Evolutionary conservation across 2,888 invertebrate genomes (phyloP).

Genomic region (Flabesymbios commensalis): DNA sequence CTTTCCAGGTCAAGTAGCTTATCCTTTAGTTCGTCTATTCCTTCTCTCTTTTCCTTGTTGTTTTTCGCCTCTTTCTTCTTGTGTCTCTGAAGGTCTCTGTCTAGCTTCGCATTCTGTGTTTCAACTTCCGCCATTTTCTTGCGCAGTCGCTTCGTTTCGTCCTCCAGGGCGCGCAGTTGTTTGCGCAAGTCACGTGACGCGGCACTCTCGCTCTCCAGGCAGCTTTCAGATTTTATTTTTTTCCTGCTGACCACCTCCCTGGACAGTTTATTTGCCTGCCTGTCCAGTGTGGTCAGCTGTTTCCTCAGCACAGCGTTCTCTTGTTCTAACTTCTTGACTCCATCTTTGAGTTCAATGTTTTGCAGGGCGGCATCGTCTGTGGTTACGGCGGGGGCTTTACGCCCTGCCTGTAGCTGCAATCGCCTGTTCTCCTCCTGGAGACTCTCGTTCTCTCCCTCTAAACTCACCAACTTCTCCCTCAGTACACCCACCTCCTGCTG

Average conservation of each 20-base stretch:
- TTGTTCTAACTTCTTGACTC: constrained; percentile 69
- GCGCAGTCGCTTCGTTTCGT: constrained; percentile 74
- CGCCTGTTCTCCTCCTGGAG: constrained; percentile 75
- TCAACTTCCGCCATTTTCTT: constrained; percentile 68
- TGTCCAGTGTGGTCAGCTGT: constrained; percentile 36
- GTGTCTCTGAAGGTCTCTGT: constrained; percentile 5
- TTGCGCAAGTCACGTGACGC: constrained; percentile 68
- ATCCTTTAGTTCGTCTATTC: constrained; percentile 26
- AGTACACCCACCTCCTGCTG: constrained; percentile 62
- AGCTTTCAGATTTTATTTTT: not conserved
- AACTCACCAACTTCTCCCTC: constrained; percentile 4
- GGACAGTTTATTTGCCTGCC: constrained; percentile 19
- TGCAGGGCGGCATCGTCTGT: constrained; percentile 48
- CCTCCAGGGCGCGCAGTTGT: constrained; percentile 76
- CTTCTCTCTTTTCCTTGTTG: constrained; percentile 13
- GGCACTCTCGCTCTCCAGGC: not conserved
- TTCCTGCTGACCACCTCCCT: constrained; percentile 8
- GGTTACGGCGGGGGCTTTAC: constrained; percentile 15
- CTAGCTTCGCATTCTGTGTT: constrained; percentile 63
- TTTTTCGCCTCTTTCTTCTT: constrained; percentile 7
- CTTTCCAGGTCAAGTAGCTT: constrained; percentile 22
- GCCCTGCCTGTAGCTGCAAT: constrained; percentile 65
- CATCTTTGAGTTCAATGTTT: constrained; percentile 66
- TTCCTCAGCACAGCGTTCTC: constrained; percentile 38
- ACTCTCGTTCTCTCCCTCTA: constrained; percentile 79